phyloP scores from a whole-genome alignment of 2,888 invertebrate genomes.

The Bruchidius siliquastri region DNA sequence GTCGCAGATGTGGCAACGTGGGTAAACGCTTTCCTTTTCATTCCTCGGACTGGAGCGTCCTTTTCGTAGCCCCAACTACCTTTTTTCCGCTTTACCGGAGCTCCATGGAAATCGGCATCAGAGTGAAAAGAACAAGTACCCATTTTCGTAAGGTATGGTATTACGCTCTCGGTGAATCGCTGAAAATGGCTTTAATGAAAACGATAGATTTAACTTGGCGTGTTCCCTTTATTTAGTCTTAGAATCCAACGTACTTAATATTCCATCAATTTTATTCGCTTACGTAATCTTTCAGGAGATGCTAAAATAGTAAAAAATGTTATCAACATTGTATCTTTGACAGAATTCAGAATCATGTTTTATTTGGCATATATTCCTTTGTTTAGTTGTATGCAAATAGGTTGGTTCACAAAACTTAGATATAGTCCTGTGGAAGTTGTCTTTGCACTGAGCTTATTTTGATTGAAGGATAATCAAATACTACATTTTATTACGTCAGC shows the following conservation, averaged over 20 bases:
- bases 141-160: not conserved
- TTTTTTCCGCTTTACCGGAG: conserved; percentile 3
- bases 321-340: no score
- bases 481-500: no score
- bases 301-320: no score
- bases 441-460: no score
- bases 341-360: no score
- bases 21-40: not conserved
- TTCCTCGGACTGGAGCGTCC: not conserved
- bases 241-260: not conserved
- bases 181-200: not conserved
- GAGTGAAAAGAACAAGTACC: not conserved
- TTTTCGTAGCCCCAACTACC: not conserved
- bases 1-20: not conserved
- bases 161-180: not conserved
- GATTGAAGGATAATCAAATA: no score
- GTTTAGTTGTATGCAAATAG: no score
- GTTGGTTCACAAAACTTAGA: no score
- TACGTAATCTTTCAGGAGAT: no score
- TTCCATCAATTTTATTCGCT: no score
- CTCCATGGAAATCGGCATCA: not conserved
- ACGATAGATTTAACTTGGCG: not conserved
- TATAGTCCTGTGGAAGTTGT: no score
- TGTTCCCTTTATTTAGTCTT: not conserved
- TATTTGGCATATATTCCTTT: no score